Base-by-base conservation (phyloP, 2,888 invertebrate species). In the Synergus gifuensis region DNA sequence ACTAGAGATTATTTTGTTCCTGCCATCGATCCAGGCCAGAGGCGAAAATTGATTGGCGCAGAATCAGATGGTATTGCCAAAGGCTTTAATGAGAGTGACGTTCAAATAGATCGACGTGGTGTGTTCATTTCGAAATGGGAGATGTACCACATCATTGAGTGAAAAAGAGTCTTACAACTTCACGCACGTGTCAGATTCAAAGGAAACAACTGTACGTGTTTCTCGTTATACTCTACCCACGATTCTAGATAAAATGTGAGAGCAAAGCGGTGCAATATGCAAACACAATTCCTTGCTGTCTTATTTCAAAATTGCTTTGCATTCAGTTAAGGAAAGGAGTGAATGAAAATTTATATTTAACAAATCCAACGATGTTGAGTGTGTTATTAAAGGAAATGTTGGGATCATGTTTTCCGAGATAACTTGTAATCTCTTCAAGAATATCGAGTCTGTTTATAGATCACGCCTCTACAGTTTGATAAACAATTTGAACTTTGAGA, bases 161-260 rank as follows among this genome's bases (percentile, higher is more conserved):
- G 54, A n/a, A 54, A 73, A 73, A 28, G 54, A 73, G 73, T 18
- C 54, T 36, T 54, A 36, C 49, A 54, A 40, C 73, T 73, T 36
- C 36, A 9, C 4, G 28, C 12, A 60, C 22, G 22, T 60, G 11
- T 16, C n/a, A 28, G 11, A 49, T 73, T 54, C 16, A 36, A 54
- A 73, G 40, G 49, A 69, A 69, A 28, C 8, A 67, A 67, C 69
- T 69, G 40, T 54, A 36, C n/a, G 36, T 54, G 36, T 40, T 54
- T 54, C 18, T 54, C 28, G 14, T 49, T 69, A 14, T 44, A 54
- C 36, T 54, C 54, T 54, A 54, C 36, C 36, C 54, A 73, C 73
- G 54, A 73, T 73, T 73, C 9, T n/a, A 73, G 36, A 54, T 73
- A 73, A 69, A 16, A 54, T 73, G 73, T 73, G 16, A 69, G 28